These are phyloP conservation scores for Etheostoma spectabile DNA, from an alignment of 2,113 vertebrate species.

Conservation along the genomic window DNA sequence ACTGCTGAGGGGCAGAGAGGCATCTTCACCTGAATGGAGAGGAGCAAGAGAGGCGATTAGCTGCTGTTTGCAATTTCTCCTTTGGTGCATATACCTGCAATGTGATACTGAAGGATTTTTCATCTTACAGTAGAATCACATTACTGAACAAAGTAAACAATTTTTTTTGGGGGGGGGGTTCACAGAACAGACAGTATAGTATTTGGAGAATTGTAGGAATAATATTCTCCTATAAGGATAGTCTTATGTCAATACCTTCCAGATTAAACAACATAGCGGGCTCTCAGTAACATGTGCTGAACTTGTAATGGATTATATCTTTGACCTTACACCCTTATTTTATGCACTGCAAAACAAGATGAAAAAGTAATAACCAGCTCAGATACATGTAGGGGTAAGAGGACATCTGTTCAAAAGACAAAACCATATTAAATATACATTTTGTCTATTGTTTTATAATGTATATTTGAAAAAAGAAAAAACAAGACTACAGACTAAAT, in stretches of 20 bases:
- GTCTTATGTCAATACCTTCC: neutral
- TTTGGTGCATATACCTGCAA: neutral
- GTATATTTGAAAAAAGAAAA: neutral
- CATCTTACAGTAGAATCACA: neutral
- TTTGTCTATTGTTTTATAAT: neutral
- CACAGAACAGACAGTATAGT: no score
- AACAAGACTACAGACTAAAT: neutral
- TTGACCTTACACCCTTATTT: no score
- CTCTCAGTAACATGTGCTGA: neutral
- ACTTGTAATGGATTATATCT: neutral
- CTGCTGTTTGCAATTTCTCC: neutral
- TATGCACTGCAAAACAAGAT: neutral
- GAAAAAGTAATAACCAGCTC: neutral
- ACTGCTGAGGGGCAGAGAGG: conserved; percentile 93
- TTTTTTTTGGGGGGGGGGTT: no score
- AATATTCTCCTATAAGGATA: neutral
- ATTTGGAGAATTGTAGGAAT: neutral
- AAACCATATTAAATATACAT: neutral
- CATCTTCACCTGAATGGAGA: conserved; percentile 90
- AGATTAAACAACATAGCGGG: neutral
- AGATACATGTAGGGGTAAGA: neutral
- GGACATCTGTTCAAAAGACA: neutral
- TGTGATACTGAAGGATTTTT: no score
- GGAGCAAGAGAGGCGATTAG: neutral
- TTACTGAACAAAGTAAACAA: neutral